A percentile compares a stretch with the other conserved stretches of the same genome.
These are phyloP conservation scores for Sussaba pulchella DNA, from an alignment of 2,888 invertebrate species.

Conservation along the genomic window DNA sequence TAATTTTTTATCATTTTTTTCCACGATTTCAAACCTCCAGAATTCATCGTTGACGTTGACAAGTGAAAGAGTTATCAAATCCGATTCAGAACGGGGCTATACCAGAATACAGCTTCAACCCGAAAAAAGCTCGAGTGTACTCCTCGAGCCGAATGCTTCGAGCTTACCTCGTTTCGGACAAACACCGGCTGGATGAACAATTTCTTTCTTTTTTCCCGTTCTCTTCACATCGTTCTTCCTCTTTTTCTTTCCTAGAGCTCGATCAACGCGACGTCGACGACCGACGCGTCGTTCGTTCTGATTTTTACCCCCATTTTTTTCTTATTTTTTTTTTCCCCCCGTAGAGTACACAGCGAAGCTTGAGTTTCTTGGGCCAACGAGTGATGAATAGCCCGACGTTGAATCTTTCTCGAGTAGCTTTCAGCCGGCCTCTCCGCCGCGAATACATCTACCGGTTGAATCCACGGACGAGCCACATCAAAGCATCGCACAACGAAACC, in stretches of 20 bases:
- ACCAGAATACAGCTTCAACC: too few species aligned
- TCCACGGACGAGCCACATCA: slow-evolving; percentile 56
- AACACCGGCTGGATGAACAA: slow-evolving; percentile 18
- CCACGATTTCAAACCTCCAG: too few species aligned
- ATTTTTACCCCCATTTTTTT: too few species aligned
- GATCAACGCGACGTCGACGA: slow-evolving; percentile 57
- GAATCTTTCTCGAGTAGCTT: slow-evolving; percentile 65
- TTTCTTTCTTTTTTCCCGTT: neutral
- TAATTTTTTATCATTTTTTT: too few species aligned
- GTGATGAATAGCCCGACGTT: slow-evolving; percentile 64
- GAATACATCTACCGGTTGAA: slow-evolving; percentile 43
- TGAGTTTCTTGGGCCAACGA: slow-evolving; percentile 48
- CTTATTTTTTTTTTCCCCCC: slow-evolving; percentile 53
- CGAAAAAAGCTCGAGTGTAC: too few species aligned
- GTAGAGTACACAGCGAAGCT: slow-evolving; percentile 43
- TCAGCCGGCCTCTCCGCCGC: slow-evolving; percentile 45
- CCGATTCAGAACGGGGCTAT: too few species aligned
- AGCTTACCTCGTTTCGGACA: slow-evolving; percentile 35
- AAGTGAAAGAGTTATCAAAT: too few species aligned
- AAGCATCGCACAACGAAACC: slow-evolving; percentile 46
- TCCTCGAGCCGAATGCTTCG: slow-evolving; percentile 43
- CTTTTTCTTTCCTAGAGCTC: slow-evolving; percentile 41
- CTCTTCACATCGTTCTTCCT: slow-evolving; percentile 2
- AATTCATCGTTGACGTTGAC: too few species aligned
- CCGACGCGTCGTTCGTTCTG: too few species aligned